Evolutionary conservation across 2,888 invertebrate genomes (phyloP), one percentile per base, ranked within the genome.

Genomic region (Eumerus sabulonum): DNA sequence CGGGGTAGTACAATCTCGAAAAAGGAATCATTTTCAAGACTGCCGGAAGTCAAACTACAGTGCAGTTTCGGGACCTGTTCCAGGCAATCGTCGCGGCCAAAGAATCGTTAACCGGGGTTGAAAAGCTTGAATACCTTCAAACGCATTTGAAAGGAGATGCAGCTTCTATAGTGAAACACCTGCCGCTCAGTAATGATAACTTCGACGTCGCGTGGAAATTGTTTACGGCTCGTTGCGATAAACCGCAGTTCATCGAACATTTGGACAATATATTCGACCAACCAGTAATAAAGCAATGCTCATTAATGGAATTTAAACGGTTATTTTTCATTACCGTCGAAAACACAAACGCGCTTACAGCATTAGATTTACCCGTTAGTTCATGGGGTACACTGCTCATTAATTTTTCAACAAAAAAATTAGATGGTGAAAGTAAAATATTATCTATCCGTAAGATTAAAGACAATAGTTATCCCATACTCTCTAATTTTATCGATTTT

Each of bases 381-480:
- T n/a, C n/a, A n/a, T n/a, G n/a, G n/a, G n/a, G n/a, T n/a, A n/a
- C n/a, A n/a, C 13, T 17, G 2, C 13, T 53, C 12, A 38, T 44
- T 12, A 53, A 38, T 35, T 18, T n/a, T 36, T 45, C 54, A 54
- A 17, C 48, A 3, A 45, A 50, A n/a, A 71, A 71, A 18, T 16
- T 63, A 13, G 63, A 63, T 27, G 13, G n/a, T 14, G 70, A 62
- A 16, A 48, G 19, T 1, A 47, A 36, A 35, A 16, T 62, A 18
- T 42, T 63, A 38, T 71, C 56, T 50, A 19, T 44, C 17, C 56
- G 63, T 16, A 5, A 27, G 13, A 18, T 3, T 14, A 53, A 53
- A 11, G 13, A 17, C 9, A 36, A 16, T 1, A 14, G 14, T 11
- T 4, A 64, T 42, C 40, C 47, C 14, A 56, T 13, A 0, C 12